Percentiles rank a stretch among this genome's conserved stretches.
These are phyloP conservation scores for Cynoglossus semilaevis DNA, from an alignment of 2,113 vertebrate species.

Conservation along the genomic window DNA sequence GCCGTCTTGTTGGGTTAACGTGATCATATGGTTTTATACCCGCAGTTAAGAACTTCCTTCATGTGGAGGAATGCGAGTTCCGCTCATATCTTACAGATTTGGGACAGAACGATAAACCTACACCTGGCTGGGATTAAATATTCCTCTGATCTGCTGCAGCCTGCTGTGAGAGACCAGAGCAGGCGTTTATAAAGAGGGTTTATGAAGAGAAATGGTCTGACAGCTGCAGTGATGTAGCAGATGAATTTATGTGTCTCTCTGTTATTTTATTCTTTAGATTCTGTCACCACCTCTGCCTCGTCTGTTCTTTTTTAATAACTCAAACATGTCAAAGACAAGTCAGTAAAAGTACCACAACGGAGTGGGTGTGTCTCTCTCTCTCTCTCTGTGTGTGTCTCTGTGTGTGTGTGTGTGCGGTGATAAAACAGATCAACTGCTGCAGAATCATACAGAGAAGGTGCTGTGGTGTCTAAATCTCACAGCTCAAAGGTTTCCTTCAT, in stretches of 20 bases:
- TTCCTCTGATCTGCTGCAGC: slow-evolving; percentile 29
- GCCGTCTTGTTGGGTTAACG: no score
- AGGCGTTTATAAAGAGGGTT: slow-evolving; percentile 10
- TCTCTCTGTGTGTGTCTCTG: no score
- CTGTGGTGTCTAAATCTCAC: slow-evolving; percentile 28
- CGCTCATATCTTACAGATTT: not conserved
- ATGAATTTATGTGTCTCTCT: slow-evolving; percentile 16
- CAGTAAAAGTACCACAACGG: slow-evolving; percentile 14
- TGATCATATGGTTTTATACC: not conserved
- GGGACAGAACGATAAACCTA: not conserved
- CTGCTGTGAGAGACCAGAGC: not conserved
- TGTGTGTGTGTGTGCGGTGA: slow-evolving; percentile 14
- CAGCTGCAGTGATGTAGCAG: not conserved
- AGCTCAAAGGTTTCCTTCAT: slow-evolving; percentile 74
- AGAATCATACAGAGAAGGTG: no score
- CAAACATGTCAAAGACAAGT: slow-evolving; percentile 17
- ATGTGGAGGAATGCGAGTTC: not conserved
- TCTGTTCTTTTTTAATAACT: slow-evolving; percentile 37
- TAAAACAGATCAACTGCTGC: no score
- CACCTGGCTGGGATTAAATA: slow-evolving; percentile 24
- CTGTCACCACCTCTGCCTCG: slow-evolving; percentile 26
- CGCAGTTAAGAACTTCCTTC: no score
- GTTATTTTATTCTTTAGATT: not conserved
- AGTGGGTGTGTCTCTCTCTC: no score
- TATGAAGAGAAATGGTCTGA: slow-evolving; percentile 14